Evolutionary conservation across 2,888 invertebrate genomes (phyloP).

Genomic region (Anarsia innoxiella): DNA sequence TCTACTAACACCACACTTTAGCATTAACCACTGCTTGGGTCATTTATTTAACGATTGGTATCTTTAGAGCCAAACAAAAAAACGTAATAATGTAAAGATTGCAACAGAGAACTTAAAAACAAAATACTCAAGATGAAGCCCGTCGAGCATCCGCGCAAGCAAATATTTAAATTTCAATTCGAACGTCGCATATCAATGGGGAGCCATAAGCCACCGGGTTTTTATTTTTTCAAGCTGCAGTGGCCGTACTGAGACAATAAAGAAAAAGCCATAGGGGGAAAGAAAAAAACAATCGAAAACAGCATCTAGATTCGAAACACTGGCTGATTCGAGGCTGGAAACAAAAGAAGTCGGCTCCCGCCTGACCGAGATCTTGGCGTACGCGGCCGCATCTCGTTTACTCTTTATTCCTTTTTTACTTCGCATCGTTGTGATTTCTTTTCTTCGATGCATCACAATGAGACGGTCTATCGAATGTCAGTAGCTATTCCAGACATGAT

Average conservation of each 20-base stretch:
- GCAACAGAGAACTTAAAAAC: slow-evolving; percentile 58
- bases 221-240: slow-evolving; percentile 55
- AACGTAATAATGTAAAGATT: slow-evolving; percentile 67
- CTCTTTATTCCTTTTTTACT: slow-evolving; percentile 46
- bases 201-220: slow-evolving; percentile 73
- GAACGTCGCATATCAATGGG: slow-evolving; percentile 75
- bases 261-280: slow-evolving; percentile 63
- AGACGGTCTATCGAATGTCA: slow-evolving; percentile 63
- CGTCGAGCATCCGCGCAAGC: slow-evolving; percentile 60
- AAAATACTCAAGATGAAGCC: slow-evolving; percentile 61
- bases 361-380: slow-evolving; percentile 73
- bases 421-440: slow-evolving; percentile 67
- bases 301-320: slow-evolving; percentile 73
- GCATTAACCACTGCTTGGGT: neutral
- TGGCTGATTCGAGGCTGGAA: slow-evolving; percentile 71
- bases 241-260: slow-evolving; percentile 69
- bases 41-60: neutral
- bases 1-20: too few species aligned
- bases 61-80: slow-evolving; percentile 17
- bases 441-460: slow-evolving; percentile 69
- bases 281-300: slow-evolving; percentile 55
- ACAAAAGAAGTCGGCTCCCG: slow-evolving; percentile 71
- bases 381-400: slow-evolving; percentile 63
- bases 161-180: slow-evolving; percentile 76
- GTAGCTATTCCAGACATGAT: slow-evolving; percentile 60